Base-by-base conservation (phyloP, 1,140 invertebrate genomes). In the Scaptomyza hsui region DNA sequence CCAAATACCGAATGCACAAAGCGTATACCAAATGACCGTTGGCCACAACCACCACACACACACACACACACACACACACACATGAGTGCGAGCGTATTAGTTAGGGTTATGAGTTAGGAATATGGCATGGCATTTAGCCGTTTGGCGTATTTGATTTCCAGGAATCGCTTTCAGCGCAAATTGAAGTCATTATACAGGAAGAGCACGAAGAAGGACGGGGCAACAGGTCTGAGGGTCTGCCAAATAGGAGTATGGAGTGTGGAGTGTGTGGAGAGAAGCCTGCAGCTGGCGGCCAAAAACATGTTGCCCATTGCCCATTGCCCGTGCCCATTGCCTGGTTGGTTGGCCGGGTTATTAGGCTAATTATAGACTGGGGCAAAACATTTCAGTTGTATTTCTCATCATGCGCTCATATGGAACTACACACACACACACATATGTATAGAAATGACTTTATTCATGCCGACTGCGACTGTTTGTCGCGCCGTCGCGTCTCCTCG, bases 81-180 rank as follows among this genome's bases (percentile, higher is more conserved):
- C 53, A n/a, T 24, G 51, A 21, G 35, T 4, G 53, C 24, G 63
- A 62, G 37, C 57, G 42, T 42, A 42, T 13, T 56, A 12, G 18
- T 39, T 73, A 29, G 15, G 48, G 55, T 16, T 24, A 52, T 24
- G 52, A 24, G 13, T 44, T 49, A 16, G 67, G 26, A 53, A 77
- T 59, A 59, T 80, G 79, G 79, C 81, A 85, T 85, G 80, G 80
- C 80, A 81, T 86, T 88, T 86, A 78, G 81, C 81, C 82, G 81
- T 86, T 83, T 83, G 81, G 21, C 26, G 77, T 80, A 83, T 83
- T 86, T 86, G 81, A 86, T 86, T 86, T 86, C 81, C 81, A 86
- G 81, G 81, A 86, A 86, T 86, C 81, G 78, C 70, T 88, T 86
- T 88, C 77, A 86, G 82, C 77, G 61, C 81, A 86, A 86, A 86